Percentiles rank a stretch among this genome's conserved stretches.
Evolutionary conservation across 2,113 vertebrate species (phyloP).

Genomic region (Crotalus helleri): DNA sequence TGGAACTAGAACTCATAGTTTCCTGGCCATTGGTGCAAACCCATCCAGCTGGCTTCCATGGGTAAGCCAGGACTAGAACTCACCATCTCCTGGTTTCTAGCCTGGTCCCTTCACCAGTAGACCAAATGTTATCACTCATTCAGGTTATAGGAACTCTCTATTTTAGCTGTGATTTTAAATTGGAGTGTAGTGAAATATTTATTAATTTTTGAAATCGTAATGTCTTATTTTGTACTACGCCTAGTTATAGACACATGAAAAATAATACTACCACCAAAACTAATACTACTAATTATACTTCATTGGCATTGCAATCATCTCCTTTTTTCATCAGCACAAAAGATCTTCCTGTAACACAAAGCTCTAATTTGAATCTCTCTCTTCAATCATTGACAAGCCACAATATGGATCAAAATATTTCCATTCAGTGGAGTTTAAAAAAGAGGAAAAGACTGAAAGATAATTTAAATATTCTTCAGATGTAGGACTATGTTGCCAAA

Average conservation of each 20-base stretch:
- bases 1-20: too few species aligned
- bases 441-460: slow-evolving; percentile 3
- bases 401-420: neutral
- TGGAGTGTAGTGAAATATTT: neutral
- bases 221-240: neutral
- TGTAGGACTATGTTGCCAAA: neutral
- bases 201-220: neutral
- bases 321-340: neutral
- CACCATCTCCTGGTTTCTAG: neutral
- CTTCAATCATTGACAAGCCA: neutral
- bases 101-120: neutral
- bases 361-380: neutral
- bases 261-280: neutral
- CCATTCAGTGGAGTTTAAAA: neutral
- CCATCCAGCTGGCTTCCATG: too few species aligned
- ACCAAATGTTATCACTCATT: neutral
- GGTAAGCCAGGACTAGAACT: neutral
- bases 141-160: neutral
- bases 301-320: neutral
- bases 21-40: too few species aligned
- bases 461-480: neutral
- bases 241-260: neutral
- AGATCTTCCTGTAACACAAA: neutral
- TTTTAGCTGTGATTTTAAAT: neutral
- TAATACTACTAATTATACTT: neutral